Evolutionary conservation across 2,888 invertebrate genomes (phyloP).

Genomic region (Odontocerum albicorne): DNA sequence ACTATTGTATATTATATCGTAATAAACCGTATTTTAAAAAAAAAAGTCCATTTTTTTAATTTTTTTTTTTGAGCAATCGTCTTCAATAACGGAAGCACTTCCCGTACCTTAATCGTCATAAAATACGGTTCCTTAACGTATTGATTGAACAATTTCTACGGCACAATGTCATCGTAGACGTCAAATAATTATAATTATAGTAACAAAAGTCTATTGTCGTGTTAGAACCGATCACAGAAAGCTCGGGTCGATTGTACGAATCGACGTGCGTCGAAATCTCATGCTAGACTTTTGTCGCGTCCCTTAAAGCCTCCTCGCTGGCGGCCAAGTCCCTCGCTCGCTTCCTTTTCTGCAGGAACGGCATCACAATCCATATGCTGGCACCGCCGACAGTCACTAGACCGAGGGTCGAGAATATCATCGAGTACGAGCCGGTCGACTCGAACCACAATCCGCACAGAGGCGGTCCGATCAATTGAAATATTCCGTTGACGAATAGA

Average conservation of each 20-base stretch:
- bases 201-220: not conserved
- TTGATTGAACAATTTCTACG: too few relatives aligned
- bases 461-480: conserved; percentile 81
- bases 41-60: too few relatives aligned
- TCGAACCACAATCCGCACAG: conserved; percentile 77
- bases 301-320: not conserved
- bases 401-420: conserved; percentile 74
- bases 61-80: too few relatives aligned
- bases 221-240: not conserved
- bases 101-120: too few relatives aligned
- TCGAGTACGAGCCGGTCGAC: conserved; percentile 64
- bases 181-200: too few relatives aligned
- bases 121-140: too few relatives aligned
- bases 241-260: not conserved
- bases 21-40: too few relatives aligned
- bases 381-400: conserved; percentile 72
- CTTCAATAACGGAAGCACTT: too few relatives aligned
- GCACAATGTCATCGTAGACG: too few relatives aligned
- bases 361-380: conserved; percentile 74
- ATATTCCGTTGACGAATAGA: conserved; percentile 78
- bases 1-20: too few relatives aligned
- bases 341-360: conserved; percentile 60
- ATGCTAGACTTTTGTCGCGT: too few relatives aligned
- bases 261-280: not conserved
- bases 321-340: conserved; percentile 4